Conservation (phyloP, 2,888 invertebrate genomes). For the Cremastinae sp. region DNA sequence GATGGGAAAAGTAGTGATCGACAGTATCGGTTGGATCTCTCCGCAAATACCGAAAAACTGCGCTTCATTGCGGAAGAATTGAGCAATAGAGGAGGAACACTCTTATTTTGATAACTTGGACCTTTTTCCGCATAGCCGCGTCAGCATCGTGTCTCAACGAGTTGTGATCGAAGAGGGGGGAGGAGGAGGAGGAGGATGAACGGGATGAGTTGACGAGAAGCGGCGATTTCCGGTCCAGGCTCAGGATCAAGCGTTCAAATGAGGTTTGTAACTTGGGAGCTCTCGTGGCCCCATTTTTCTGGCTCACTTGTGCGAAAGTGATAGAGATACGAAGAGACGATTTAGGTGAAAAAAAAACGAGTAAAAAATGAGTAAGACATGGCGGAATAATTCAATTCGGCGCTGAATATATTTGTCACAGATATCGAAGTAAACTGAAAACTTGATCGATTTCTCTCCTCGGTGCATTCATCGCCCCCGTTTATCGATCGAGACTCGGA, state of each 20-base stretch:
- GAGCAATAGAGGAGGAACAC: conserved; percentile 9
- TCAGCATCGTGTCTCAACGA: conserved; percentile 24
- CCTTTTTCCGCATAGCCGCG: conserved; percentile 35
- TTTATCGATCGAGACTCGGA: not conserved
- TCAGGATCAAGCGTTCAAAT: conserved; percentile 23
- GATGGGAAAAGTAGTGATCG: too few relatives aligned
- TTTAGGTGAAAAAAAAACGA: not conserved
- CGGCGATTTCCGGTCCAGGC: conserved; percentile 47
- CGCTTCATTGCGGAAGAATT: not conserved
- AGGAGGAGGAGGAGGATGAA: not conserved
- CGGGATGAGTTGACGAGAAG: conserved; percentile 18
- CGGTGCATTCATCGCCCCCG: not conserved
- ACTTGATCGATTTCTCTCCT: not conserved
- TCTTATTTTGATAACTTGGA: conserved; percentile 12
- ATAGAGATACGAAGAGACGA: conserved; percentile 3
- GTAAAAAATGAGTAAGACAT: not conserved
- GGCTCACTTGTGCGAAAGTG: conserved; percentile 15
- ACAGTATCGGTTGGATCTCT: not conserved
- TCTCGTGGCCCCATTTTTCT: conserved; percentile 1
- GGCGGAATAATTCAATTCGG: not conserved
- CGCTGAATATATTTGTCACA: not conserved
- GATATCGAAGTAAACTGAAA: not conserved
- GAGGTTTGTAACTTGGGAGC: conserved; percentile 17
- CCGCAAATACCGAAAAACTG: not conserved
- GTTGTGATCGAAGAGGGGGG: conserved; percentile 1